These are phyloP conservation scores for Myotis pilosus DNA, from an alignment of 2,797 vertebrate species.

Conservation along the genomic window DNA sequence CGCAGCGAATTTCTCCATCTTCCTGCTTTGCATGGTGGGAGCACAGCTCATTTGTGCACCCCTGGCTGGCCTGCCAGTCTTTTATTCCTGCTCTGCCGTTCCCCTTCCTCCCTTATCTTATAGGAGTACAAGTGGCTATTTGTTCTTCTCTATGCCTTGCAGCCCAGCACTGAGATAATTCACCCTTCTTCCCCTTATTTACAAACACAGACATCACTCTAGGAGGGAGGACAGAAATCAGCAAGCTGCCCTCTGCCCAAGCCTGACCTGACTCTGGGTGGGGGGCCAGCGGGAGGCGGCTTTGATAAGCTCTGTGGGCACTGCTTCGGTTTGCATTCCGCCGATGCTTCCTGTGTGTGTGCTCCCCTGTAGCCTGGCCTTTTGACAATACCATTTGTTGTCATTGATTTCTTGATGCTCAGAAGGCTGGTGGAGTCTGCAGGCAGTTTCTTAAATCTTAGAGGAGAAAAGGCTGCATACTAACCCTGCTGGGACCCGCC, in stretches of 20 bases:
- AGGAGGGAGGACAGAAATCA: background rate
- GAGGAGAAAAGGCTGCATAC: background rate
- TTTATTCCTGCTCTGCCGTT: background rate
- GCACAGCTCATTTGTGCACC: background rate
- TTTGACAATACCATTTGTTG: constrained; percentile 35
- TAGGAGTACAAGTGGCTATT: constrained; percentile 36
- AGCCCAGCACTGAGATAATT: constrained; percentile 49
- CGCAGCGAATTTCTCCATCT: background rate
- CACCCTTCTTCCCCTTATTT: background rate
- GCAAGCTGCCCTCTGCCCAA: background rate
- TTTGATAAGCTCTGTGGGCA: background rate
- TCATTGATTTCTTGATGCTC: constrained; percentile 32
- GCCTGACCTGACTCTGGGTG: background rate
- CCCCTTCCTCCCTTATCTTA: constrained; percentile 39
- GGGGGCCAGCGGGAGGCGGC: accelerated
- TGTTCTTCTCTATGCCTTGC: constrained; percentile 19
- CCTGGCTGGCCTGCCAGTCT: background rate
- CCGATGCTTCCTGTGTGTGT: background rate
- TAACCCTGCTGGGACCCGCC: background rate
- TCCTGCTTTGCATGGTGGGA: background rate
- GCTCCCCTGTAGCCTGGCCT: background rate
- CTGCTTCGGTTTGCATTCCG: accelerated
- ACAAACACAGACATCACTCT: constrained; percentile 5
- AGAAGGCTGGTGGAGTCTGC: background rate
- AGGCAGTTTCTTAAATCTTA: constrained; percentile 25